Percentiles rank a stretch among this genome's conserved stretches.
Evolutionary conservation across 2,888 invertebrate genomes (phyloP).

Genomic region (Cactoblastis cactorum): DNA sequence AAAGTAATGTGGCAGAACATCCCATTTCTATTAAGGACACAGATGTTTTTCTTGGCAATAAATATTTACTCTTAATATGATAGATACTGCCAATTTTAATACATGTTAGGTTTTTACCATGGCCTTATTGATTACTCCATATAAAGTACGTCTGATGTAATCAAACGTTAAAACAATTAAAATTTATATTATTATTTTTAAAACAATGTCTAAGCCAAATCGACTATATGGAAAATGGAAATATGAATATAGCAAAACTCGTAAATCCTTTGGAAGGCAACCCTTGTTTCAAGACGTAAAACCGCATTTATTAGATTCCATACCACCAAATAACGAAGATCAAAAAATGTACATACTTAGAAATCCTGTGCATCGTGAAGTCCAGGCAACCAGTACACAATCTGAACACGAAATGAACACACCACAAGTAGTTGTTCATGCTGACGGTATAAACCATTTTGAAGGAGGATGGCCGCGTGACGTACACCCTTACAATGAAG

Average conservation of each 20-base stretch:
- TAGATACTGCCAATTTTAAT: conserved; percentile 29
- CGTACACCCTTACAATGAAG: conserved; percentile 81
- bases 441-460: conserved; percentile 84
- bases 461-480: conserved; percentile 94
- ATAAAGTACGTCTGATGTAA: conserved; percentile 37
- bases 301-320: conserved; percentile 61
- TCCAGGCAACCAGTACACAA: conserved; percentile 66
- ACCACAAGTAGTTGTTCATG: conserved; percentile 73
- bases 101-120: conserved; percentile 39
- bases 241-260: conserved; percentile 69
- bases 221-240: conserved; percentile 48
- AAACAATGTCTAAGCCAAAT: conserved; percentile 32
- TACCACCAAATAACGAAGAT: conserved; percentile 51
- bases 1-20: conserved; percentile 14
- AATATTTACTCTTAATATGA: no score
- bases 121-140: conserved; percentile 55
- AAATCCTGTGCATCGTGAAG: conserved; percentile 71
- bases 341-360: conserved; percentile 67
- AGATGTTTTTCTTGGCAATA: no score
- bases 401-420: conserved; percentile 81
- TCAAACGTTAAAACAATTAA: conserved; percentile 14
- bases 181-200: conserved; percentile 8
- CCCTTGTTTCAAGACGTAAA: conserved; percentile 65
- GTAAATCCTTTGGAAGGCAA: conserved; percentile 72
- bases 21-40: conserved; percentile 52